Percentiles rank a stretch among this genome's conserved stretches.
These are phyloP conservation scores for Tetramorium alpestre DNA, from an alignment of 1,140 invertebrate genomes.

Conservation along the genomic window DNA sequence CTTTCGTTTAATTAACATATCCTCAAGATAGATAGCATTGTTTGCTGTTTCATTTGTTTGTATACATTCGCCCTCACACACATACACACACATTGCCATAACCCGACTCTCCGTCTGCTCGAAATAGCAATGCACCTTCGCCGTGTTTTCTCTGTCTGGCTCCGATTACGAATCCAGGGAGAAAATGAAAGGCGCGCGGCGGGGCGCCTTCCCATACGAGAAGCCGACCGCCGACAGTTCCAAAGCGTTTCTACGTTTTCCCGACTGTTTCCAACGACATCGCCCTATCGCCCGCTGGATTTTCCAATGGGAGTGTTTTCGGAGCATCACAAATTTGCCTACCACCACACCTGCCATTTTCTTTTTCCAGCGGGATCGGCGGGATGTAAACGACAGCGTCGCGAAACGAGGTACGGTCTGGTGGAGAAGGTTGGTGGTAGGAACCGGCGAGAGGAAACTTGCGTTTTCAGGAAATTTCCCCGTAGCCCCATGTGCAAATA, in stretches of 20 bases:
- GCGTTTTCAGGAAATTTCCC: constrained; percentile 77
- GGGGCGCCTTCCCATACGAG: not conserved
- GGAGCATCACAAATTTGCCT: constrained; percentile 51
- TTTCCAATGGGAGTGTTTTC: constrained; percentile 57
- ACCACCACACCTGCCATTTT: constrained; percentile 16
- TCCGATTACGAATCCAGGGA: constrained; percentile 58
- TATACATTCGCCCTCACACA: not conserved
- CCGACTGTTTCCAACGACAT: constrained; percentile 46
- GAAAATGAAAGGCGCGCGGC: constrained; percentile 47
- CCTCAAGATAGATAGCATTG: not conserved
- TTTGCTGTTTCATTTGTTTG: not conserved
- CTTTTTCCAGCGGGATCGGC: constrained; percentile 38
- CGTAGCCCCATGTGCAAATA: constrained; percentile 78
- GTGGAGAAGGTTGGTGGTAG: not conserved
- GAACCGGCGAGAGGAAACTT: constrained; percentile 42
- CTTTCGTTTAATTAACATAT: constrained; percentile 43
- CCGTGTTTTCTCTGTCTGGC: constrained; percentile 11
- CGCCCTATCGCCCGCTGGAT: constrained; percentile 28
- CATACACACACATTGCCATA: not conserved
- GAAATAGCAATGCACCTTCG: constrained; percentile 11
- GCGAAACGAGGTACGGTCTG: constrained; percentile 33
- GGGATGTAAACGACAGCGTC: constrained; percentile 52
- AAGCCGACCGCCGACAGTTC: constrained; percentile 8
- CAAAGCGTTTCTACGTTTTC: constrained; percentile 23
- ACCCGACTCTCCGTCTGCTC: constrained; percentile 16